phyloP scores from a whole-genome alignment of 1,140 invertebrate genomes.

The Chrysomallon squamiferum region DNA sequence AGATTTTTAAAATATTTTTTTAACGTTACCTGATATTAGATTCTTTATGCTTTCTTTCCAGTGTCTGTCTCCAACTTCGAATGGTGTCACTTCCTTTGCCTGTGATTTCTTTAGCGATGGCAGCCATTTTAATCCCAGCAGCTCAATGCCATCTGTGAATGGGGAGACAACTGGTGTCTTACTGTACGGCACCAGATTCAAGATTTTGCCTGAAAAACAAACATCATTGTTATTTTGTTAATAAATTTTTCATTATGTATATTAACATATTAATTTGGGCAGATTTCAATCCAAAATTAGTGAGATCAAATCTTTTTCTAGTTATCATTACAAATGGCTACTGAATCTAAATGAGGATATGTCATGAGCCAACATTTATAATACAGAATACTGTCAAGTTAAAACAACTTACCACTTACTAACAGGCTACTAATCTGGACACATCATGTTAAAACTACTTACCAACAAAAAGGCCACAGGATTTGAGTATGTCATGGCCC shows the following conservation, averaged over 20 bases:
- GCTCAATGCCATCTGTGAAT: constrained; percentile 46
- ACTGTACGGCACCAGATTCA: constrained; percentile 48
- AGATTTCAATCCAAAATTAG: no score
- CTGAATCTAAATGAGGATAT: no score
- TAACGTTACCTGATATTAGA: constrained; percentile 49
- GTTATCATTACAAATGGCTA: no score
- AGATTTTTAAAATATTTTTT: no score
- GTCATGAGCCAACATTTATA: no score
- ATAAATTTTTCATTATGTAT: no score
- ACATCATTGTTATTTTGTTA: neutral
- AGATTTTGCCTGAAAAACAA: constrained; percentile 36
- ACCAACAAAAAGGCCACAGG: constrained; percentile 52
- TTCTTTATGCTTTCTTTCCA: constrained; percentile 54
- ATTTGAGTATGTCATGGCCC: constrained; percentile 48
- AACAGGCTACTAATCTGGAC: no score
- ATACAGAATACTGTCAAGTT: no score
- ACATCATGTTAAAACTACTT: no score
- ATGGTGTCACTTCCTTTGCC: constrained; percentile 57
- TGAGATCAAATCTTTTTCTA: no score
- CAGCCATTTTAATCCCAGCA: constrained; percentile 59
- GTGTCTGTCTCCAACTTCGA: constrained; percentile 51
- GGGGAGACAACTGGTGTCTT: constrained; percentile 28
- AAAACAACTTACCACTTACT: no score
- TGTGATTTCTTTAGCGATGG: constrained; percentile 42
- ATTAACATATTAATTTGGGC: no score